Conservation (phyloP, 1,140 invertebrate species). For the Manduca sexta region DNA sequence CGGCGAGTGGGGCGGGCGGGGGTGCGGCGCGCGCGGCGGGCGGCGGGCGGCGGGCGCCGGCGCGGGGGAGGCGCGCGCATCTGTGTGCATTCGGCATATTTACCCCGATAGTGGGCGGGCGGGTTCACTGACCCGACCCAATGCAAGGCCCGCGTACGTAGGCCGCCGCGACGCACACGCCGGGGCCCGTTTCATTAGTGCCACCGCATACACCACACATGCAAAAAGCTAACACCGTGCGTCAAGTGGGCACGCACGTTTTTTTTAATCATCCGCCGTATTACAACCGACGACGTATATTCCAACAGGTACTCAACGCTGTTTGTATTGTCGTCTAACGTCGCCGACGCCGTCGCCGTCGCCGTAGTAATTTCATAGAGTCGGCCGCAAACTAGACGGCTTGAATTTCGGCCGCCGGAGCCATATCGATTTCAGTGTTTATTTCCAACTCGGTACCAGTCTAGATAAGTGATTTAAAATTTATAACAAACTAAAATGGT, state of each 20-base stretch:
- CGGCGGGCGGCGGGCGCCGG: slow-evolving; percentile 20
- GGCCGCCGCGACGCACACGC: slow-evolving; percentile 58
- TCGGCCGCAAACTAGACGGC: slow-evolving; percentile 12
- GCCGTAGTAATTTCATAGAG: slow-evolving; percentile 7
- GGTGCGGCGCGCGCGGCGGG: slow-evolving; percentile 26
- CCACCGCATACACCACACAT: slow-evolving; percentile 59
- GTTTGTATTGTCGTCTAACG: not conserved
- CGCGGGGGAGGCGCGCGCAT: slow-evolving; percentile 63
- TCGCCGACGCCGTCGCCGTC: no score
- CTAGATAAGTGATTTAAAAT: slow-evolving; percentile 45
- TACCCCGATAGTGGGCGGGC: slow-evolving; percentile 70
- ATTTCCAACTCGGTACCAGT: slow-evolving; percentile 39
- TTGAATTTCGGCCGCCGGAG: slow-evolving; percentile 23
- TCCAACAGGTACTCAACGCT: slow-evolving; percentile 11
- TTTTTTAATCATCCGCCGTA: slow-evolving; percentile 55
- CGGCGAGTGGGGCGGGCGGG: slow-evolving; percentile 31
- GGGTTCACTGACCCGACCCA: slow-evolving; percentile 70
- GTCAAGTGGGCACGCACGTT: slow-evolving; percentile 65
- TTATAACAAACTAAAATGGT: slow-evolving; percentile 35
- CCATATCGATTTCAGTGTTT: slow-evolving; percentile 52
- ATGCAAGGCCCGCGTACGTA: slow-evolving; percentile 67
- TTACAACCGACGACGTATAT: slow-evolving; percentile 6
- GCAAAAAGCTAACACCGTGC: slow-evolving; percentile 65
- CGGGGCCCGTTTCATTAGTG: slow-evolving; percentile 57
- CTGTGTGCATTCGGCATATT: slow-evolving; percentile 73